Base-by-base conservation (phyloP, 2,888 invertebrate genomes). In the Alloplasta piceator region DNA sequence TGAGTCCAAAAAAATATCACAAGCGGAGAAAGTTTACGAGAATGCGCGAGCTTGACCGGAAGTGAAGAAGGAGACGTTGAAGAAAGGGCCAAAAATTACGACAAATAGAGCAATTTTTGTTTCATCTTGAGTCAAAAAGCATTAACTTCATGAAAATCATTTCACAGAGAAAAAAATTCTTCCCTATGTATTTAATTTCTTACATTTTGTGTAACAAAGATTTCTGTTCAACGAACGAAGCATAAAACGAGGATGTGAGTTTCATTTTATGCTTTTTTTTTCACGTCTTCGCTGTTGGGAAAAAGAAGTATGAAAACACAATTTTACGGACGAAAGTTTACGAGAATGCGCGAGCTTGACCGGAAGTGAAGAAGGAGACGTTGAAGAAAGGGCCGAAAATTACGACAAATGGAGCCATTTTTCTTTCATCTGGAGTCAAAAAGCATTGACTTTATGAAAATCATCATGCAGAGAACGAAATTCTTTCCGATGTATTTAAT, bases 11-110 rank as follows among this genome's bases (percentile, higher is more conserved):
- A 41, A 36, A 38, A 58, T 60, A 55, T 16, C 48, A 50, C 14
- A 72, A 61, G 50, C 67, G 63, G 55, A 80, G 80, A 36, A 80
- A 60, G 38, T 66, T 66, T 61, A 55, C 60, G 14, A 55, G 41
- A 48, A 41, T 43, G 12, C 5, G 5, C 41, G 76, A 75, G 60
- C 60, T 79, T 66, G 80, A 52, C 73, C 82, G 82, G 75, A 80
- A 64, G 72, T 56, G 36, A 43, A 66, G 71, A 52, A 63, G 64
- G 36, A 63, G 56, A 46, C 14, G n/a, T 12, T 41, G 46, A 72
- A 14, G 14, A 64, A 72, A 48, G 16, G 38, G 9, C 43, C 63
- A 55, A 68, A 67, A 66, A 79, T 70, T 41, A 12, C 43, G 55
- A 61, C 68, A 12, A 43, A 68, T 6, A 4, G 38, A 56, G 5